Evolutionary conservation across 2,888 invertebrate genomes (phyloP).

Genomic region (Blastobasis adustella): DNA sequence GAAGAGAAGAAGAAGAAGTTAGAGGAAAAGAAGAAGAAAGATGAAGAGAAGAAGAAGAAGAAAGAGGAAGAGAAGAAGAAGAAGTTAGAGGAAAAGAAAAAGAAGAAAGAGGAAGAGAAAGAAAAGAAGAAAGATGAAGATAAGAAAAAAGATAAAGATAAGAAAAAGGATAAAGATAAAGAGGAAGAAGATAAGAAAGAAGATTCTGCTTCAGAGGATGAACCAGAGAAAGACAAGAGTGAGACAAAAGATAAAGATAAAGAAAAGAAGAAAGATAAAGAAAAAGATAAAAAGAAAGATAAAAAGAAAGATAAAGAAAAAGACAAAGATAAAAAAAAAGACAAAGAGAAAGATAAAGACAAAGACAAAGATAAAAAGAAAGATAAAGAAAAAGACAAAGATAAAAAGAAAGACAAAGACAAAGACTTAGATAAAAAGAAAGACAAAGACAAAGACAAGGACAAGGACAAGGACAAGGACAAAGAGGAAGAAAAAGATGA

Average conservation of each 20-base stretch:
- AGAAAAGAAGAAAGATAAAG: not conserved
- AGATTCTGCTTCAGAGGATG: conserved; percentile 9
- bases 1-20: conserved; percentile 14
- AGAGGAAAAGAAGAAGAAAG: not conserved
- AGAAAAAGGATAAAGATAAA: too few species aligned
- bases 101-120: conserved; percentile 14
- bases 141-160: too few species aligned
- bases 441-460: not conserved
- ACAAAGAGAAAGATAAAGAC: too few species aligned
- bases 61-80: conserved; percentile 6
- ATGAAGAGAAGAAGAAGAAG: conserved; percentile 9
- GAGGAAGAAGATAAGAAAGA: conserved; percentile 9
- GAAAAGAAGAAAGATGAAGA: conserved; percentile 7
- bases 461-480: too few species aligned
- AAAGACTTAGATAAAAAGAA: conserved; percentile 2
- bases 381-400: not conserved
- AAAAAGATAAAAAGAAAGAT: too few species aligned
- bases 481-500: too few species aligned
- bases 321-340: too few species aligned
- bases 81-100: conserved; percentile 5
- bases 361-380: conserved; percentile 1
- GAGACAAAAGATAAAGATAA: conserved; percentile 8
- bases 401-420: conserved; percentile 2
- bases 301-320: too few species aligned
- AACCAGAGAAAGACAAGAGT: conserved; percentile 12